Conservation (phyloP, 2,113 vertebrate species). For the Ploceus nigricollis region DNA sequence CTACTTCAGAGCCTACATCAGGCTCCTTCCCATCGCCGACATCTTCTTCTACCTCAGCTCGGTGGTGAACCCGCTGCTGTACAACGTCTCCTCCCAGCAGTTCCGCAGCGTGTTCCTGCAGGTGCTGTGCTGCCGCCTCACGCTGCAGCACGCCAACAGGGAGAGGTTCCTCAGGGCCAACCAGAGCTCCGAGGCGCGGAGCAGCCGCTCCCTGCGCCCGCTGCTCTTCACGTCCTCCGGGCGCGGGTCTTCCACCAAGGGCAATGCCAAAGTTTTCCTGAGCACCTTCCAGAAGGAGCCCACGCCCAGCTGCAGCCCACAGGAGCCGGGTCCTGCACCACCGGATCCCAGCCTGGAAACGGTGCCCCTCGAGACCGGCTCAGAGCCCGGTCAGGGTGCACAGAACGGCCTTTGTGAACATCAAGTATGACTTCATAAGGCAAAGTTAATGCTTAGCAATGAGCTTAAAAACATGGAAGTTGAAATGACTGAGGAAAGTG, state of each 20-base stretch:
- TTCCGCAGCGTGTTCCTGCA: constrained; percentile 88
- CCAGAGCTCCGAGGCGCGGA: neutral
- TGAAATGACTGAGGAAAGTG: neutral
- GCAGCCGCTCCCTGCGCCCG: constrained; percentile 30
- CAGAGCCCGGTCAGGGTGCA: neutral
- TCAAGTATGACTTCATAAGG: constrained; percentile 58
- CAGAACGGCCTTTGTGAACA: constrained; percentile 66
- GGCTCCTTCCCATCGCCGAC: constrained; percentile 83
- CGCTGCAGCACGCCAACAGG: constrained; percentile 81
- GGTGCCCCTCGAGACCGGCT: neutral
- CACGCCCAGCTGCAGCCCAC: neutral
- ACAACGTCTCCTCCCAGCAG: constrained; percentile 90
- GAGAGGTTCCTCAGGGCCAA: constrained; percentile 51
- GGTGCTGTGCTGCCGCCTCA: constrained; percentile 83
- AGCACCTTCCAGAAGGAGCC: constrained; percentile 65
- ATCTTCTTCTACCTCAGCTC: constrained; percentile 97
- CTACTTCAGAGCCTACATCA: constrained; percentile 82
- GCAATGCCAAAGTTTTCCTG: constrained; percentile 26
- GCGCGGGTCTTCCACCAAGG: neutral
- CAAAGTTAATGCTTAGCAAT: neutral
- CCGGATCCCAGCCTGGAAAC: neutral
- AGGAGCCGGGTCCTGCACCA: neutral
- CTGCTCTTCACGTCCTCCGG: constrained; percentile 62
- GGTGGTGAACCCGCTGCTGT: constrained; percentile 90
- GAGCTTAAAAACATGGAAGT: neutral